Conservation (phyloP, 2,797 vertebrate species). For the Remorina albescens region DNA sequence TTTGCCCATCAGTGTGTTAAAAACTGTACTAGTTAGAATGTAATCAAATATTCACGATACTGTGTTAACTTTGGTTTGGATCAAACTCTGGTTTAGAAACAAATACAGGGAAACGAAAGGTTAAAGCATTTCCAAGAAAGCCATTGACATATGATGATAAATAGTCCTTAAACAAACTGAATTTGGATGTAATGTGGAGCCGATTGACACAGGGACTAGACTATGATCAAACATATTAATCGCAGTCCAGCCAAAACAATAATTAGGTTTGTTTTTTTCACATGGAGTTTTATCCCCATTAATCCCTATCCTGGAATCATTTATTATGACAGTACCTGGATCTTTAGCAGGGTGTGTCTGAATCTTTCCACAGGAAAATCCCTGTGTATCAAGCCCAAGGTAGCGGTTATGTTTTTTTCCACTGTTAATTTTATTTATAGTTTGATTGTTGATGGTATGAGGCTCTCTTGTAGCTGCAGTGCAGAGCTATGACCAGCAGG, state of each 20-base stretch:
- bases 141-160: not conserved
- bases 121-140: not conserved
- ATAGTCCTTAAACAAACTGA: not conserved
- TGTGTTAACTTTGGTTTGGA: not conserved
- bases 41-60: not conserved
- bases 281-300: not conserved
- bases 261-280: not conserved
- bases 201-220: not conserved
- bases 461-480: conserved; percentile 40
- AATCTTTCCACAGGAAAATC: not conserved
- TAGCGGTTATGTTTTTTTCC: not conserved
- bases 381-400: not conserved
- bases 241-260: not conserved
- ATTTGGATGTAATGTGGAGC: not conserved
- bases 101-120: not conserved
- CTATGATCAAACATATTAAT: not conserved
- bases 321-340: not conserved
- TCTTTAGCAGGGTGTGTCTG: not conserved
- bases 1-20: too few species aligned
- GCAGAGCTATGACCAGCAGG: conserved; percentile 51
- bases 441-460: not conserved
- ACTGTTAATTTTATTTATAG: not conserved
- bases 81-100: not conserved
- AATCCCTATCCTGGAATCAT: not conserved
- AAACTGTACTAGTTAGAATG: too few species aligned